Base-by-base conservation (phyloP, 2,113 vertebrate species). In the Anolis carolinensis region DNA sequence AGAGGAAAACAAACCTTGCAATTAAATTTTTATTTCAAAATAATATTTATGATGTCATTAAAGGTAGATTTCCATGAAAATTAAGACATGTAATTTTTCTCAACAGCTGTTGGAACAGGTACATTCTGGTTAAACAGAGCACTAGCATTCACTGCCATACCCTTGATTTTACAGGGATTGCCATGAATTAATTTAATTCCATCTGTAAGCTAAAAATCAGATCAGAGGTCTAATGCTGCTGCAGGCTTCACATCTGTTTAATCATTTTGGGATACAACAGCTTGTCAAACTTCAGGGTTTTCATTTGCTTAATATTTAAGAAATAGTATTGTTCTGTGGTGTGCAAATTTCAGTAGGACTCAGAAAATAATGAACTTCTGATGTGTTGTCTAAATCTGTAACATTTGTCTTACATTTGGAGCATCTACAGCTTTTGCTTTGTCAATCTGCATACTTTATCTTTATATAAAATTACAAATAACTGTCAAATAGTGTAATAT, bases 221-320 rank as follows among this genome's bases (percentile, higher is more conserved):
- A 95, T 96, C 95, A 95, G 94, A 95, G 96, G 95, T 95, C 95
- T 95, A 94, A 93, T 81, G 89, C 90, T 95, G 95, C 94, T 95
- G 86, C 89, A 92, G 95, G 95, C 94, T 91, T 91, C 93, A 95
- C 94, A 95, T 95, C 95, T 97, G 95, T 94, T 96, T 95, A 94
- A 94, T 94, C 90, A 91, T 91, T 93, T 95, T 96, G 91, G 77
- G 91, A 94, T 90, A 93, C 73, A 93, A 91, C 90, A 95, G 93
- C 94, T 94, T 95, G 93, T 84, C 89, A 87, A 96, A 96, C 91
- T 95, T 95, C 92, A 93, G 91, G 81, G 89, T 95, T 94, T 92
- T 93, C 92, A 93, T 95, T 91, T 94, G 90, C 91, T 92, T 93
- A 91, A 82, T 92, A 94, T 92, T 95, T 93, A 95, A 94, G 87